These are phyloP conservation scores for Carcina quercana DNA, from an alignment of 2,888 invertebrate species.

Conservation along the genomic window DNA sequence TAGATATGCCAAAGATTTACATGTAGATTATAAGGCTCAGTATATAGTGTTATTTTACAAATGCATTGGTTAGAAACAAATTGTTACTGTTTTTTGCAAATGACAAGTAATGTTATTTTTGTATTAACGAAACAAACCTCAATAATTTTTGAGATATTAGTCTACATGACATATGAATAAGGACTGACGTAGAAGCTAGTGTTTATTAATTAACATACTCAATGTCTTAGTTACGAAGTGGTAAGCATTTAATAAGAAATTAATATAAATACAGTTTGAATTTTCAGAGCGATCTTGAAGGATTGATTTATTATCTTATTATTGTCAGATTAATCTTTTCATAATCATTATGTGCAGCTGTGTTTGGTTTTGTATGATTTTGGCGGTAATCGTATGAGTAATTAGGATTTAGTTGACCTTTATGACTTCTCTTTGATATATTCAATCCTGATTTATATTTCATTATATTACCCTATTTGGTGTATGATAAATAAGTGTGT, in stretches of 20 bases:
- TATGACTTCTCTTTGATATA: too few relatives aligned
- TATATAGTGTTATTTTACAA: constrained; percentile 38
- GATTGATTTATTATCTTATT: too few relatives aligned
- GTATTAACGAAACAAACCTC: constrained; percentile 57
- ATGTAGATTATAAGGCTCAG: constrained; percentile 56
- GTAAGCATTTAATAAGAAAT: neutral
- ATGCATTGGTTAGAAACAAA: constrained; percentile 62
- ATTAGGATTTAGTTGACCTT: too few relatives aligned
- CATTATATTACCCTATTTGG: too few relatives aligned
- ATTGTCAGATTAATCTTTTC: too few relatives aligned
- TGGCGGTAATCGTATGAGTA: too few relatives aligned
- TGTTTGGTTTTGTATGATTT: too few relatives aligned
- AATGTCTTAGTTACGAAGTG: constrained; percentile 15
- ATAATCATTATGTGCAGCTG: too few relatives aligned
- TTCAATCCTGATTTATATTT: too few relatives aligned
- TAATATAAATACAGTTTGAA: neutral
- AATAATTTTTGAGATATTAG: constrained; percentile 48
- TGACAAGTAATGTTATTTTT: constrained; percentile 57
- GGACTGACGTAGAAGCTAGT: constrained; percentile 61
- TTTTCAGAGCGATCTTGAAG: too few relatives aligned
- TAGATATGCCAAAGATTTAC: constrained; percentile 68
- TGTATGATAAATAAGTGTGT: constrained; percentile 38
- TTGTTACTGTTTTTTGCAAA: constrained; percentile 61
- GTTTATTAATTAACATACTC: constrained; percentile 28
- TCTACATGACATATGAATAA: constrained; percentile 54